Evolutionary conservation across 2,888 invertebrate species (phyloP).

Genomic region (Napeogenes sylphis): DNA sequence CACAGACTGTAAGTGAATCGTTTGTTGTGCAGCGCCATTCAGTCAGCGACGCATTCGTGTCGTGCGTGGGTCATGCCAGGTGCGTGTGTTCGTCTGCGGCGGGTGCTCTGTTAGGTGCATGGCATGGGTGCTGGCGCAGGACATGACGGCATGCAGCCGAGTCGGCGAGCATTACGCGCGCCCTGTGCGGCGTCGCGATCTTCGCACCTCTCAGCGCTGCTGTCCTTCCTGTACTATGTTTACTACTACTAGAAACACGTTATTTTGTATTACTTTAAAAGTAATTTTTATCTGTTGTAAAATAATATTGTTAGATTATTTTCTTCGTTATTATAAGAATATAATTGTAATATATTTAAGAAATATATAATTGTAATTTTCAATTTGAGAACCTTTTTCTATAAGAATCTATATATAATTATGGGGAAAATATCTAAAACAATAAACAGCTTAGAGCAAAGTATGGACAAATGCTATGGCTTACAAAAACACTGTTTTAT

Average conservation of each 20-base stretch:
- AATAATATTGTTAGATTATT: no score
- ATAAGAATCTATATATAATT: no score
- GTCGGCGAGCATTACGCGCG: slow-evolving; percentile 43
- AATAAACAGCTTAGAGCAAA: no score
- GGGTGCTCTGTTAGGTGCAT: slow-evolving; percentile 56
- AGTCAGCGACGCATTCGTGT: slow-evolving; percentile 61
- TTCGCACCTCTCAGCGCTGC: slow-evolving; percentile 41
- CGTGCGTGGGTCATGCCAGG: slow-evolving; percentile 58
- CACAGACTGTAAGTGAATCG: not conserved
- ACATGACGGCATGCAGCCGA: slow-evolving; percentile 60
- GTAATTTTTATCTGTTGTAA: no score
- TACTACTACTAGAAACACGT: slow-evolving; percentile 39
- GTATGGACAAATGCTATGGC: no score
- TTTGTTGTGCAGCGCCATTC: slow-evolving; percentile 49
- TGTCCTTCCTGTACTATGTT: slow-evolving; percentile 48
- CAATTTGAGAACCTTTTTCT: no score
- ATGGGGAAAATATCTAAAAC: no score
- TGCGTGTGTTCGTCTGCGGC: slow-evolving; percentile 54
- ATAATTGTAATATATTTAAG: no score
- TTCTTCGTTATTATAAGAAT: no score
- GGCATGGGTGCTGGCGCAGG: slow-evolving; percentile 68
- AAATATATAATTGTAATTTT: no score
- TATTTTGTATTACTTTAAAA: no score
- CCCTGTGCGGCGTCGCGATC: slow-evolving; percentile 54
- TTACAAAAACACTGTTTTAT: no score